Evolutionary conservation across 2,797 vertebrate genomes (phyloP).

Genomic region (Momotus momota): DNA sequence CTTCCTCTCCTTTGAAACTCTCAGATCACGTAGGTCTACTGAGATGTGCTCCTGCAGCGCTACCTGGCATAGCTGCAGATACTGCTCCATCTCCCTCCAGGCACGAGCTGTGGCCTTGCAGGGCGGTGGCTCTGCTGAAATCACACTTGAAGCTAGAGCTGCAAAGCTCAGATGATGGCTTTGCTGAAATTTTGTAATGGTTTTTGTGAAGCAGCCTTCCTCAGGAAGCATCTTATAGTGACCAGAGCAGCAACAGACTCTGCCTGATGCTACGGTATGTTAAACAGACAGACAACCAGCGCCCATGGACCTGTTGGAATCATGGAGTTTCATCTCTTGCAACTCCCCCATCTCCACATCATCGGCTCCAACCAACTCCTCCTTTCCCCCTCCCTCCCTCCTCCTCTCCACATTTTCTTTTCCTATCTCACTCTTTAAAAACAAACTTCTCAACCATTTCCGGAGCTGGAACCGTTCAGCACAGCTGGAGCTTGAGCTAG

Average conservation of each 20-base stretch:
- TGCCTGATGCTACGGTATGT: rapidly evolving
- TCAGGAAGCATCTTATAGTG: background rate
- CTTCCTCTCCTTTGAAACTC: background rate
- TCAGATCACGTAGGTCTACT: background rate
- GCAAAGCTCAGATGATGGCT: background rate
- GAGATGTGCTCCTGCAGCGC: background rate
- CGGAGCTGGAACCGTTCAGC: background rate
- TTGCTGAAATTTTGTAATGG: background rate
- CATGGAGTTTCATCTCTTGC: background rate
- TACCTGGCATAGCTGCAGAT: background rate
- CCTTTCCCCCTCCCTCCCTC: background rate
- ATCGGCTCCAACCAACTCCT: background rate
- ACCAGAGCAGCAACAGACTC: background rate
- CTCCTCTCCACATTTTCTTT: background rate
- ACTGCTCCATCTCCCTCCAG: background rate
- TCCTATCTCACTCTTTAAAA: background rate
- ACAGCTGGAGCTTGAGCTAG: background rate
- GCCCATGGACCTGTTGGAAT: background rate
- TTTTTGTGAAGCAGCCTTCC: background rate
- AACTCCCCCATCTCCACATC: background rate
- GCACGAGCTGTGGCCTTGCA: background rate
- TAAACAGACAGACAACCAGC: background rate
- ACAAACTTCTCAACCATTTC: background rate
- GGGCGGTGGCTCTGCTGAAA: background rate
- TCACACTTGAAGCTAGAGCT: background rate